Evolutionary conservation across 2,113 vertebrate species (phyloP), one percentile per base, ranked within the genome.

Genomic region (Anguilla rostrata): DNA sequence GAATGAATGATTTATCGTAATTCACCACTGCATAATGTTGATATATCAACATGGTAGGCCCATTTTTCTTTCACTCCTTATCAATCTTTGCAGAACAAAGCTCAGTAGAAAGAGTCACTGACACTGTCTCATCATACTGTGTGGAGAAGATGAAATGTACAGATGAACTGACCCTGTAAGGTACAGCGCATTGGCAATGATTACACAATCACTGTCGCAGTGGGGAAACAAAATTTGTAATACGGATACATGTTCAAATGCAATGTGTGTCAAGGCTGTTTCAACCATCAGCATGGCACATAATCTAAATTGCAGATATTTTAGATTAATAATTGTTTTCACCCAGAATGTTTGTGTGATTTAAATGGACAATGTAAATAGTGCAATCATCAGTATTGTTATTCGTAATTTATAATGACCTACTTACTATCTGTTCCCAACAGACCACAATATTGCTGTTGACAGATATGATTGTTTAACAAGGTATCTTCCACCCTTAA

Each of bases 1-100:
- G 84, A 81, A 53, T 81, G 84, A 85, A 85, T 85, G 84, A 85
- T 85, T 85, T 81, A 85, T 81, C 49, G 79, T 78, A 85, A 85
- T 85, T 85, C 49, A 5, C 34, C 39, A 57, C 84, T 80, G 39
- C 84, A 85, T 81, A 85, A 63, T 60, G 75, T 85, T 85, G 84
- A 85, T 78, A 81, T 49, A 85, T 85, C n/a, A 78, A 60, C 29
- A 34, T 40, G 40, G 78, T n/a, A 60, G 26, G 78, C 49, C 39
- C 78, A 85, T 85, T 85, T 85, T 85, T 85, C 84, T 85, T 57
- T 34, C 78, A 34, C 53, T 81, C 34, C 84, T 85, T 20, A 85
- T 40, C 43, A 60, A 49, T n/a, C 78, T 85, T 16, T 80, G 56
- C 71, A 80, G 49, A 53, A 56, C 20, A 85, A 83, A 83, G 2